Percentiles rank a stretch among this genome's conserved stretches.
phyloP scores from a whole-genome alignment of 2,113 vertebrate species.

The Corvus cornix region DNA sequence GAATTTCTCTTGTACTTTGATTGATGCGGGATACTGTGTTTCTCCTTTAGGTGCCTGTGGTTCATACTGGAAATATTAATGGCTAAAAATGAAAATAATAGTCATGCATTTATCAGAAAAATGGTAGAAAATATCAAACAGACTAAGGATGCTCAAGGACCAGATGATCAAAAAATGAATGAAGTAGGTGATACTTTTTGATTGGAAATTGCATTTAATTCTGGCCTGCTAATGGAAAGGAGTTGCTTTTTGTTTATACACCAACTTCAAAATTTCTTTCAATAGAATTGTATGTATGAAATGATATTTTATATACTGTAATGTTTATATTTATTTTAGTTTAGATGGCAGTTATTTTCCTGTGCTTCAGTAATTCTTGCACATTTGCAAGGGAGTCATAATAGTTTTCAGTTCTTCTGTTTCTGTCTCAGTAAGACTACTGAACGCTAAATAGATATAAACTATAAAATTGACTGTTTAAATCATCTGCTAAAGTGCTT shows the following conservation, averaged over 20 bases:
- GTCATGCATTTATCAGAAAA: slow-evolving; percentile 97
- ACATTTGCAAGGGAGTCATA: not conserved
- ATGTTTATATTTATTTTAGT: not conserved
- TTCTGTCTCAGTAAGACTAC: not conserved
- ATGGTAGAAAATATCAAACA: slow-evolving; percentile 99
- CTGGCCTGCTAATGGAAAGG: not conserved
- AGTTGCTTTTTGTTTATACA: not conserved
- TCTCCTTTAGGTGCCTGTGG: slow-evolving; percentile 88
- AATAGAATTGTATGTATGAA: not conserved
- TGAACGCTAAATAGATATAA: not conserved
- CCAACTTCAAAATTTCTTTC: not conserved
- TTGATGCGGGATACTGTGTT: not conserved
- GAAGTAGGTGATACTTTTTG: slow-evolving; percentile 79
- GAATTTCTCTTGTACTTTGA: not conserved
- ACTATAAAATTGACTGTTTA: not conserved
- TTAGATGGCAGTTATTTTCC: not conserved
- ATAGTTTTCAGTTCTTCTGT: not conserved
- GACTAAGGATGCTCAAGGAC: slow-evolving; percentile 94
- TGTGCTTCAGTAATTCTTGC: not conserved
- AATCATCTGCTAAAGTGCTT: not conserved
- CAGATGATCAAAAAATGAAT: slow-evolving; percentile 92
- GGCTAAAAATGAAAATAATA: slow-evolving; percentile 99
- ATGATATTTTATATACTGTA: not conserved
- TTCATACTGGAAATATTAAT: slow-evolving; percentile 98
- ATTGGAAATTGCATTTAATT: not conserved